Percentiles rank a stretch among this genome's conserved stretches.
These are phyloP conservation scores for Aricia agestis DNA, from an alignment of 1,140 invertebrate species.

Conservation along the genomic window DNA sequence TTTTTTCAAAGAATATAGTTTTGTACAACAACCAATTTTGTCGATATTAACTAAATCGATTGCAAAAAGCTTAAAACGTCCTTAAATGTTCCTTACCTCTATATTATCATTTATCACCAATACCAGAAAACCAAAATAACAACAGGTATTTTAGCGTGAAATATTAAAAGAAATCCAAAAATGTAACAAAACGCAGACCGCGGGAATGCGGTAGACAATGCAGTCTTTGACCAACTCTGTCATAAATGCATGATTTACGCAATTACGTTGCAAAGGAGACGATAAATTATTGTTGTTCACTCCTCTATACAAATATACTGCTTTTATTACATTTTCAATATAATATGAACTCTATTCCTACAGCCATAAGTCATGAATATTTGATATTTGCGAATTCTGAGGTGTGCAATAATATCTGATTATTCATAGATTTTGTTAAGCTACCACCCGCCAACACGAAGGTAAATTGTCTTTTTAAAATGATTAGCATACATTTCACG, in stretches of 20 bases:
- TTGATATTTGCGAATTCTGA: constrained; percentile 22
- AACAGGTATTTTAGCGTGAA: background rate
- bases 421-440: constrained; percentile 67
- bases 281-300: constrained; percentile 67
- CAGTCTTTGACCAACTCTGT: constrained; percentile 54
- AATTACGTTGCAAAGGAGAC: constrained; percentile 68
- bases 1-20: too few species aligned
- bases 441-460: constrained; percentile 67
- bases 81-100: too few species aligned
- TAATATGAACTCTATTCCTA: constrained; percentile 36
- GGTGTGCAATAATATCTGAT: constrained; percentile 47
- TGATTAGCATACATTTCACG: constrained; percentile 44
- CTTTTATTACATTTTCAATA: constrained; percentile 25
- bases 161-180: constrained; percentile 5
- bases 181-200: constrained; percentile 51
- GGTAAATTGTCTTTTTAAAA: constrained; percentile 49
- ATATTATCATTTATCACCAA: background rate
- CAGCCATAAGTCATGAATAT: background rate
- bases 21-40: too few species aligned
- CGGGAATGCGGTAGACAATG: constrained; percentile 59
- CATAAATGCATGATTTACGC: constrained; percentile 75
- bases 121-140: background rate
- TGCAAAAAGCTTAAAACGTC: too few species aligned
- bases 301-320: constrained; percentile 47
- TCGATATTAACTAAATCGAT: too few species aligned